Evolutionary conservation across 2,113 vertebrate species (phyloP), one percentile per base, ranked within the genome.

Genomic region (Mobula birostris): DNA sequence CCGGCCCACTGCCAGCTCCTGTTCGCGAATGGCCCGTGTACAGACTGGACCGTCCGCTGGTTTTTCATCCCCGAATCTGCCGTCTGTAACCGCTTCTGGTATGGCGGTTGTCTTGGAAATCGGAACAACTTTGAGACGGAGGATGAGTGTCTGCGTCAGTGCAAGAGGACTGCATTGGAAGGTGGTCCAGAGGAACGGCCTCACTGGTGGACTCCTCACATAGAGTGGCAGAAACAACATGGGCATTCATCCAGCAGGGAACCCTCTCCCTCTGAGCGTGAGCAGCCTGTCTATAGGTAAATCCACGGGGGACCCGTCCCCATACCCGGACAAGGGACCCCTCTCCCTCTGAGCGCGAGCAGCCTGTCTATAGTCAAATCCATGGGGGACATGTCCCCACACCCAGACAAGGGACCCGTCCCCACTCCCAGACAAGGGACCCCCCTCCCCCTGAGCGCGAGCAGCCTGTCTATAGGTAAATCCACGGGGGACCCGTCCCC

Each of bases 71-170:
- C 97, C n/a, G 95, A 97, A 0, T 96, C 97, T 91, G 97, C 97
- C 79, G 97, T 94, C 94, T 99, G 99, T 94, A 96, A 96, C 94
- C 97, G 98, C n/a, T 99, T 99, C 96, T 99, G 99, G 99, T 99
- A 97, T 0, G 98, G 99, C 0, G 96, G 98, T 79, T 99, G 99
- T 95, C 97, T 98, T 0, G 99, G 99, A 94, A 99, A 99, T 66
- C 96, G 94, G 95, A 99, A 99, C 96, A 99, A 97, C 96, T 99
- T 99, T 93, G 87, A 95, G 85, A 97, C 97, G 0, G 97, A 97
- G 94, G 97, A 97, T 8, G 98, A 98, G 92, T 99, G 99, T 95
- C 96, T 98, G 96, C 95, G 90, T 94, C 94, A 24, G 0, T 99
- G 99, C 95, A 95, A 19, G 19, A 21, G 1, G 36, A 77, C 94